Base-by-base conservation (phyloP, 2,113 vertebrate species). In the Steatornis caripensis region DNA sequence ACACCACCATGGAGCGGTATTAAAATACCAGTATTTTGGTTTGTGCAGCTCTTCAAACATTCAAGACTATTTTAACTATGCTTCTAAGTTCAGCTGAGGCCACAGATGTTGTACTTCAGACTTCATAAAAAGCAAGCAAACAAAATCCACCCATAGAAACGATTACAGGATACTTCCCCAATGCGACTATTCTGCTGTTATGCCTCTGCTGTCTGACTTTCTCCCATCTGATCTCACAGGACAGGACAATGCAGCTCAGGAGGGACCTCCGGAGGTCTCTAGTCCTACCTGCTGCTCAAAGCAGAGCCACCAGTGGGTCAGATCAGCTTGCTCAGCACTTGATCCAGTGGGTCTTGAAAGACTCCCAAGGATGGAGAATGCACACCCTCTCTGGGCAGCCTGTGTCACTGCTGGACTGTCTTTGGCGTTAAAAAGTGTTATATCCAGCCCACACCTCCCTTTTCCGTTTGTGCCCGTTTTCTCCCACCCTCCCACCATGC, bases 1-100 rank as follows among this genome's bases (percentile, higher is more conserved):
- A n/a, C 8, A 69, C 7, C 20, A 27, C 18, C 29, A 29, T 1
- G 2, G 13, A 51, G 11, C 2, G 1, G 10, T 53, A 53, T 49
- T 48, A 34, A 53, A 64, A 65, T 11, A 54, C 1, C 13, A 60
- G 7, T 21, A 57, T 53, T 82, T 85, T 69, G 23, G 36, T n/a
- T 36, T 53, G 22, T 36, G 46, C 22, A 49, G 18, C 29, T 51
- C 39, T 39, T 37, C 24, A 80, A 72, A 57, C 5, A 10, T 55
- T 83, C 43, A 46, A 58, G 53, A 29, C 27, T 77, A 32, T 57
- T 92, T 36, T 46, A 84, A 77, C 64, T 36, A 41, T 3, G 39
- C 49, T 53, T 80, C 30, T 19, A 64, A 71, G 34, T 43, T 87
- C 70, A 79, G 10, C 19, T 87, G 12, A 26, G 55, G 43, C 8